These are phyloP conservation scores for Heliangelus exortis DNA, from an alignment of 2,797 vertebrate genomes.

Conservation along the genomic window DNA sequence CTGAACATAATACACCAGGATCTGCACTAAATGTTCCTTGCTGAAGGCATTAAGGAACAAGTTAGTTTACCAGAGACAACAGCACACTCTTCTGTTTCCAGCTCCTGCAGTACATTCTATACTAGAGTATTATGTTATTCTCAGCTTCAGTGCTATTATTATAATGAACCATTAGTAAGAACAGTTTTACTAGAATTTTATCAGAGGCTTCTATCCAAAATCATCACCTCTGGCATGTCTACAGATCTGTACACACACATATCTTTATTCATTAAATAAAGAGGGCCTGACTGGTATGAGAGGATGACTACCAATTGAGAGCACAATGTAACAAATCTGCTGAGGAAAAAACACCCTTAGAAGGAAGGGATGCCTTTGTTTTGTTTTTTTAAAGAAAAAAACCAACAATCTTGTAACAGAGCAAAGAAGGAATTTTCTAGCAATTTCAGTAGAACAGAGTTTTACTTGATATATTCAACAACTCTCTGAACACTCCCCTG, in stretches of 20 bases:
- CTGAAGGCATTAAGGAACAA: not conserved
- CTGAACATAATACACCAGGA: fast-evolving
- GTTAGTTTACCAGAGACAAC: not conserved
- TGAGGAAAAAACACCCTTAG: not conserved
- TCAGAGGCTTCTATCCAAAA: not conserved
- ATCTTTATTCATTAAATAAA: not conserved
- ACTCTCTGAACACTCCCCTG: not conserved
- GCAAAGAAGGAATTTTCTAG: not conserved
- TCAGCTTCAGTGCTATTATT: not conserved
- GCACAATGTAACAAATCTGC: not conserved
- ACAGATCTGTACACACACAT: not conserved
- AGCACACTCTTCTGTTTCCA: not conserved
- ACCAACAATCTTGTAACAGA: not conserved
- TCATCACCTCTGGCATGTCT: not conserved
- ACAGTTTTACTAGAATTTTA: not conserved
- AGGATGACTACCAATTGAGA: not conserved
- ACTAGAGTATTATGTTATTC: not conserved
- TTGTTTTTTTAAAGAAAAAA: not conserved
- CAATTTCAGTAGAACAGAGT: not conserved
- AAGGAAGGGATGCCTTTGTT: not conserved
- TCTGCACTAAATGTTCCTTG: not conserved
- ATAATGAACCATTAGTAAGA: not conserved
- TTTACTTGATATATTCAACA: not conserved
- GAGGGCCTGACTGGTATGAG: not conserved
- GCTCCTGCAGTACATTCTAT: not conserved